Evolutionary conservation across 2,113 vertebrate species (phyloP), one percentile per base, ranked within the genome.

Genomic region (Odontophorus gujanensis): DNA sequence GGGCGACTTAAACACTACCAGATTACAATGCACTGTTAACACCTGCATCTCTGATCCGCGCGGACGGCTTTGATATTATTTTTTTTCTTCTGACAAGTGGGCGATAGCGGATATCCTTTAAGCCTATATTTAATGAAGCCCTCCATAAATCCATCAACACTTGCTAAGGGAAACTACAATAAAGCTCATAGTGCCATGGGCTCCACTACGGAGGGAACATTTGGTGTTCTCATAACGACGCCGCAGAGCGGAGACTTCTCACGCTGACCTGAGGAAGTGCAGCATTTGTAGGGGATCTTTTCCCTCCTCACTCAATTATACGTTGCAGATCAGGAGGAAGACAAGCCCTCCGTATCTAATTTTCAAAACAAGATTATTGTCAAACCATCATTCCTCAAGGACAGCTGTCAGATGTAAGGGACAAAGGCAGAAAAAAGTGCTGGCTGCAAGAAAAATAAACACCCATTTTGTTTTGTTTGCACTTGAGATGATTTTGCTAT

Each of bases 111-210:
- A 97, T 97, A 97, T 97, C 96, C 96, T 97, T 97, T 97, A 97
- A 97, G 96, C 96, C 91, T 18, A 96, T 96, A 96, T 97, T 97
- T 97, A 97, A 97, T 95, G 95, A 97, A 97, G 91, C 57, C 96
- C 88, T 94, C 94, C 97, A 96, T 97, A 97, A 97, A 97, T 96
- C 96, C 96, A 96, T 97, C 96, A 97, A 80, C 96, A 97, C 96
- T 93, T 95, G 91, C 89, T 66, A 85, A 93, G 89, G 92, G 95
- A 96, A 96, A 96, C 91, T 74, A 96, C 95, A 96, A 95, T 92
- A 95, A 96, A 96, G 92, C 90, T 95, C 92, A 43, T 65, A 47
- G 74, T 89, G 94, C 93, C 82, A 87, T 6, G 66, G 91, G 91
- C 87, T 91, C 63, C 90, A 88, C 58, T 42, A 10, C 10, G 8